Evolutionary conservation across 1,140 invertebrate genomes (phyloP).

Genomic region (Scylla paramamosain): DNA sequence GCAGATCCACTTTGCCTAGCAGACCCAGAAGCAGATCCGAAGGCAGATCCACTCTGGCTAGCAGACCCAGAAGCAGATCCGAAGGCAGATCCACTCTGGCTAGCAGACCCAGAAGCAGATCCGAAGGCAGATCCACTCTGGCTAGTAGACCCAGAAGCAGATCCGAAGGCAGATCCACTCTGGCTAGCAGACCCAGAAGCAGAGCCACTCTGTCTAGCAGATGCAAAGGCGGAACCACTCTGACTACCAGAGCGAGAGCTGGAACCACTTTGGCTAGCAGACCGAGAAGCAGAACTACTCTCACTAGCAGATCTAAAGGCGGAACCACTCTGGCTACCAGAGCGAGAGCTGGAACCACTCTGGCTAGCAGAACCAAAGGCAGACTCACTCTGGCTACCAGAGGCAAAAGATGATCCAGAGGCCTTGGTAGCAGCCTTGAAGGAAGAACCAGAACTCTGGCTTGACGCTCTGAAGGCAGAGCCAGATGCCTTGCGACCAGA

Average conservation of each 20-base stretch:
- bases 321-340: not conserved
- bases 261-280: not conserved
- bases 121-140: not conserved
- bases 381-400: not conserved
- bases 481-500: not conserved
- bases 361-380: not conserved
- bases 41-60: not conserved
- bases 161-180: conserved; percentile 11
- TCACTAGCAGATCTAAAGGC: too few species aligned
- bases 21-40: not conserved
- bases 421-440: too few species aligned
- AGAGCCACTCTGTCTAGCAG: not conserved
- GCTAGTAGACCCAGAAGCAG: not conserved
- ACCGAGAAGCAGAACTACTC: not conserved
- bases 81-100: conserved; percentile 24
- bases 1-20: not conserved
- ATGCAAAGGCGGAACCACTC: not conserved
- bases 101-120: not conserved
- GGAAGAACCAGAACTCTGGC: too few species aligned
- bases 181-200: conserved; percentile 37
- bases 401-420: not conserved
- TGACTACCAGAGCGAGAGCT: not conserved
- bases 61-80: not conserved
- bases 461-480: too few species aligned
- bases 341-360: not conserved